Base-by-base conservation (phyloP, 1,140 invertebrate species). In the Camponotus floridanus region DNA sequence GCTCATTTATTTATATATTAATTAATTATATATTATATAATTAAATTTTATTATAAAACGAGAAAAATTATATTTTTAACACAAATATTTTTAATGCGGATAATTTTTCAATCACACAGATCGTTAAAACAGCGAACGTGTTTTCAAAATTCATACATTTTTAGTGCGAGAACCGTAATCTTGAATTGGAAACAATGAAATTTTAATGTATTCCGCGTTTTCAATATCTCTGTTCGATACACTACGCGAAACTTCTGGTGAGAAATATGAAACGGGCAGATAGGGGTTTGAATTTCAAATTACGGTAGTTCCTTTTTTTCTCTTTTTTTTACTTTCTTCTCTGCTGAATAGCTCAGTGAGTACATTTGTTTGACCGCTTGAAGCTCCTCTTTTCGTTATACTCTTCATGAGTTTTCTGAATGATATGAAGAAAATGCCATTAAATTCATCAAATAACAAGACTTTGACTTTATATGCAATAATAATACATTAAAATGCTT, bases 271-370 rank as follows among this genome's bases (percentile, higher is more conserved):
- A 59, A 76, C 39, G 42, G 39, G 3, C 55, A 65, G 21, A 51
- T 45, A 74, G 76, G 61, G 74, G 74, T 86, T 87, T 86, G 86
- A 87, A 87, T 87, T 87, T 86, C 86, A 87, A 87, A 87, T 87
- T 86, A 51, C 59, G 67, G 59, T 61, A n/a, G 31, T 26, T 21
- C 55, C 3, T 59, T 67, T 67, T 86, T 73, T 59, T 33, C 2
- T 26, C 2, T 59, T 45, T 31, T 61, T 31, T 76, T 76, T 64
- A 11, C n/a, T 11, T 78, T 78, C 36, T 51, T 21, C n/a, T 61
- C n/a, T 8, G 45, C n/a, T 15, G 86, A 45, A 70, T 73, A 70
- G 57, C 67, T 21, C 48, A 36, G 68, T 61, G 48, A 51, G 62
- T 68, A 76, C 55, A 85, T 87, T 87, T 87, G 62, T 73, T 62